Evolutionary conservation across 1,140 invertebrate genomes (phyloP).

Genomic region (Caenorhabditis briggsae): DNA sequence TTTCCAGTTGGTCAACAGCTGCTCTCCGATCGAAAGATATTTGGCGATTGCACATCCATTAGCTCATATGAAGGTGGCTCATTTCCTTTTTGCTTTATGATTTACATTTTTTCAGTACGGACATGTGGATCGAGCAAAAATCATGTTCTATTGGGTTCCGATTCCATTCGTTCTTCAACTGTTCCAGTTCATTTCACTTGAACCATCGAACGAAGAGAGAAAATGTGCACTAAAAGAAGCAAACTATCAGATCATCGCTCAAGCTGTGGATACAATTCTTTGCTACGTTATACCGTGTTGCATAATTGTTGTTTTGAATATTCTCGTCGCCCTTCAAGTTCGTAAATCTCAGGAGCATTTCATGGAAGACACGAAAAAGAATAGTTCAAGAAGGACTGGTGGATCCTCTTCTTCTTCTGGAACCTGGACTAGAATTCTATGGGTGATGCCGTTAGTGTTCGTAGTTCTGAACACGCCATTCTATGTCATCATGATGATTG

Average conservation of each 20-base stretch:
- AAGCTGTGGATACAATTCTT: constrained; percentile 73
- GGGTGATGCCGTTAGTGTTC: constrained; percentile 77
- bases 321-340: constrained; percentile 70
- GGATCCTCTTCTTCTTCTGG: constrained; percentile 45
- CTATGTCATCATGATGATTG: constrained; percentile 74
- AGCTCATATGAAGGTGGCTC: constrained; percentile 71
- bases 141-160: constrained; percentile 75
- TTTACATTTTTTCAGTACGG: constrained; percentile 65
- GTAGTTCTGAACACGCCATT: constrained; percentile 77
- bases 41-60: constrained; percentile 75
- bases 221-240: constrained; percentile 70
- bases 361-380: constrained; percentile 49
- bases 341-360: constrained; percentile 47
- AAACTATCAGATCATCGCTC: constrained; percentile 70
- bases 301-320: constrained; percentile 74
- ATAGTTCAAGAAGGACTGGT: constrained; percentile 57
- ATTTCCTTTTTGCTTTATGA: not conserved
- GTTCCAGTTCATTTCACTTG: constrained; percentile 72
- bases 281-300: constrained; percentile 76
- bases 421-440: constrained; percentile 68
- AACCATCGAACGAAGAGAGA: constrained; percentile 65
- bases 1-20: constrained; percentile 76
- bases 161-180: constrained; percentile 76
- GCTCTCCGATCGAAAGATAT: constrained; percentile 76
- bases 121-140: constrained; percentile 66